phyloP scores from a whole-genome alignment of 1,140 invertebrate genomes.

The Pogonomyrmex barbatus region DNA sequence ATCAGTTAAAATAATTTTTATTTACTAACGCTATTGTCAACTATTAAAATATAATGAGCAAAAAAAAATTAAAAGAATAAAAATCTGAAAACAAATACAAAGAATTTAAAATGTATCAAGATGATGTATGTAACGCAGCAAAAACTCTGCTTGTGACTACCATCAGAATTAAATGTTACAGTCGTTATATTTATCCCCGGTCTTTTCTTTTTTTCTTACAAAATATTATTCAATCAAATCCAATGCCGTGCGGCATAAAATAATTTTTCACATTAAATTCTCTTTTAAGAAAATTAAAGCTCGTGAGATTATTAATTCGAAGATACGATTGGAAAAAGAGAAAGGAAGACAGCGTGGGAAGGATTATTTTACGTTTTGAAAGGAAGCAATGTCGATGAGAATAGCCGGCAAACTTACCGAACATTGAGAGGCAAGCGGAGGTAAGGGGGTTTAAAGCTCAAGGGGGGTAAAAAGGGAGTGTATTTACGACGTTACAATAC shows the following conservation, averaged over 20 bases:
- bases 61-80: neutral
- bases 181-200: neutral
- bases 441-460: slow-evolving; percentile 71
- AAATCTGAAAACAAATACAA: neutral
- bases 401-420: slow-evolving; percentile 78
- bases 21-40: neutral
- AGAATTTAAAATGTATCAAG: neutral
- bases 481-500: slow-evolving; percentile 87
- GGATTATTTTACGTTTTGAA: slow-evolving; percentile 55
- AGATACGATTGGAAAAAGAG: neutral
- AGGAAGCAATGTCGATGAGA: slow-evolving; percentile 68
- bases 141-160: neutral
- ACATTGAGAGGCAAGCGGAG: slow-evolving; percentile 63
- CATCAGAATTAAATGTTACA: neutral
- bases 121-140: neutral
- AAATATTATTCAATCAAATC: neutral
- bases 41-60: neutral
- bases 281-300: neutral
- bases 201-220: neutral
- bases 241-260: neutral
- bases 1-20: neutral
- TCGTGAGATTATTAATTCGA: slow-evolving; percentile 1
- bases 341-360: neutral
- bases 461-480: slow-evolving; percentile 77
- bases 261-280: slow-evolving; percentile 1